phyloP scores from a whole-genome alignment of 2,113 vertebrate genomes.

The Chionomys nivalis region DNA sequence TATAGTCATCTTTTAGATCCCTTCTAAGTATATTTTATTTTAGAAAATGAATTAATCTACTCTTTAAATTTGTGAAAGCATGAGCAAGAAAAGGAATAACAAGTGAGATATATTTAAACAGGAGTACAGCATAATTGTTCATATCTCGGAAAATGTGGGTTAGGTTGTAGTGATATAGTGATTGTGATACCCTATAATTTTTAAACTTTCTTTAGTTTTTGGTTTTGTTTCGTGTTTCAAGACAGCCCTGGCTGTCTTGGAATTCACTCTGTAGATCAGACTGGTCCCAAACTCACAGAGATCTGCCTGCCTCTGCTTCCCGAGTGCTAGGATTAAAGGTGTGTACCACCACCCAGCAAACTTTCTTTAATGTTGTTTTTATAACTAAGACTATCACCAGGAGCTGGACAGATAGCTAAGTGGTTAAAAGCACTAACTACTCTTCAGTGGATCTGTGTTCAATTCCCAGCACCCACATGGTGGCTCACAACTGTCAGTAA shows the following conservation, averaged over 20 bases:
- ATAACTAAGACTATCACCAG: conserved; percentile 6
- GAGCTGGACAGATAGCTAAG: background rate
- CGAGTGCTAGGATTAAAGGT: no score
- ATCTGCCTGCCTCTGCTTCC: no score
- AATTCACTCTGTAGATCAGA: no score
- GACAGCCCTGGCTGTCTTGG: no score
- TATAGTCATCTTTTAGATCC: conserved; percentile 50
- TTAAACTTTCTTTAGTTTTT: background rate
- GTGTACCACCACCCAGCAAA: background rate
- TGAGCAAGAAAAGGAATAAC: conserved; percentile 9
- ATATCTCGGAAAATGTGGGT: background rate
- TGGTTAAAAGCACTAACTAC: background rate
- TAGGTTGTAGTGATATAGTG: background rate
- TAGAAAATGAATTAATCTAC: conserved; percentile 34
- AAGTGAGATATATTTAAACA: background rate
- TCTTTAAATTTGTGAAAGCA: conserved; percentile 26
- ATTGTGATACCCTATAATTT: conserved; percentile 24
- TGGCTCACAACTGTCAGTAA: background rate
- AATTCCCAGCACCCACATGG: no score
- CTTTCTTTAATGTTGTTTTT: background rate
- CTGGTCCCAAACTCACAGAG: no score
- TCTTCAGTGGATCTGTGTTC: background rate
- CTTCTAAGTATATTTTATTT: conserved; percentile 32
- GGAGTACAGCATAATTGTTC: background rate
- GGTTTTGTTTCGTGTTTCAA: no score